Evolutionary conservation across 2,797 vertebrate genomes (phyloP), one percentile per base, ranked within the genome.

Genomic region (Chaenodraco wilsoni): DNA sequence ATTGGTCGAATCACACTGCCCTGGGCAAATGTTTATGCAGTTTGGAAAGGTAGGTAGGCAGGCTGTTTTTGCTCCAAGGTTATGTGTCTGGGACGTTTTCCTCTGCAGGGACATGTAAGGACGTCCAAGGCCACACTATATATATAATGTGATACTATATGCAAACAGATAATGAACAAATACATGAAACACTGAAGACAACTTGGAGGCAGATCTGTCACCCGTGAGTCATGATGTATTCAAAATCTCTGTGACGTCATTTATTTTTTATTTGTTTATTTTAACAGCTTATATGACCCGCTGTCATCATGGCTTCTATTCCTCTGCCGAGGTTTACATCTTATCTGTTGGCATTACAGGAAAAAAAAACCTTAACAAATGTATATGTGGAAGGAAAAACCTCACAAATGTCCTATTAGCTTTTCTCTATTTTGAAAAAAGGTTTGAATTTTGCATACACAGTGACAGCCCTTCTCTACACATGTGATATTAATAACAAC

Each of bases 21-120:
- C 50, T 48, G 51, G 51, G 80, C 57, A 85, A 79, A 85, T 81
- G 79, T 86, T 82, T 51, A 45, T 56, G 46, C 31, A 21, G 6
- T 57, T 61, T 23, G 31, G 49, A 31, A 7, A 62, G 51, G 54
- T 74, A 69, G 69, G 68, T 76, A 69, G 67, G 54, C 65, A 65
- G 65, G 33, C n/a, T 37, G 3, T 46, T 58, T 50, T 65, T 79
- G 74, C 55, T 68, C 21, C 55, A 87, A 85, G 79, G 78, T 86
- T 78, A 89, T 71, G 48, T 63, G 65, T 43, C 80, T 86, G 74
- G 13, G 78, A 83, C 49, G 48, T 58, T 31, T 65, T 23, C 15
- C 50, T 40, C 45, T 41, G 40, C 58, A 58, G 46, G 17, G 68
- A 55, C 49, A 56, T 40, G 64, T 56, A 40, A 78, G 9, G 41